These are phyloP conservation scores for Galaxias olidus DNA, from an alignment of 2,797 vertebrate genomes.

Conservation along the genomic window DNA sequence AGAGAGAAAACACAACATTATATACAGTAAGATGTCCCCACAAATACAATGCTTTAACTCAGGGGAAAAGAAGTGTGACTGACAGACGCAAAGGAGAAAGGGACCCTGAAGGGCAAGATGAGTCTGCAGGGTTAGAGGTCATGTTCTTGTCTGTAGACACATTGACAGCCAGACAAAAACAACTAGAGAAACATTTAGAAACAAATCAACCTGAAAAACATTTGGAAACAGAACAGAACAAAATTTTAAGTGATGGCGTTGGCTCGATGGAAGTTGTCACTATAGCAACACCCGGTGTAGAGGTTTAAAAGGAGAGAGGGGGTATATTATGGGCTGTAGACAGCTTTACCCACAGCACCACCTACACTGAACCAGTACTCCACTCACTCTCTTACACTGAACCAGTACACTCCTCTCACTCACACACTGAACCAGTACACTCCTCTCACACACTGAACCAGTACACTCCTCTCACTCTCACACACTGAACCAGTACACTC, in stretches of 20 bases:
- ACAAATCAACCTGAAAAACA: conserved; percentile 45
- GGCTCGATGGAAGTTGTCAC: conserved; percentile 73
- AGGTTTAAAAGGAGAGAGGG: conserved; percentile 45
- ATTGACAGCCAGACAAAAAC: conserved; percentile 67
- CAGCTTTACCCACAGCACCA: conserved; percentile 77
- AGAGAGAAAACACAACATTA: conserved; percentile 58
- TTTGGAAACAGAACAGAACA: conserved; percentile 47
- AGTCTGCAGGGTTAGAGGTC: no score
- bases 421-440: no score
- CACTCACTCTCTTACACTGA: no score
- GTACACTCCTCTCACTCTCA: no score
- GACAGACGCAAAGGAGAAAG: conserved; percentile 41
- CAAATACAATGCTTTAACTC: conserved; percentile 62
- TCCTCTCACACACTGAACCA: conserved; percentile 20
- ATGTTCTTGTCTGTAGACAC: no score
- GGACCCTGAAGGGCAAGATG: conserved; percentile 11
- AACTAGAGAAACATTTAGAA: conserved; percentile 38
- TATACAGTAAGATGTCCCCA: conserved; percentile 60
- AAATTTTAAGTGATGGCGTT: conserved; percentile 60
- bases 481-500: no score
- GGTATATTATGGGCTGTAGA: conserved; percentile 61
- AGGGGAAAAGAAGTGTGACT: conserved; percentile 26
- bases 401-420: no score
- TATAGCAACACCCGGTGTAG: conserved; percentile 66
- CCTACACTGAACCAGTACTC: conserved; percentile 38